A percentile compares a stretch with the other conserved stretches of the same genome.
phyloP scores from a whole-genome alignment of 2,113 vertebrate species.

The Stomatorhinus ivindoensis region DNA sequence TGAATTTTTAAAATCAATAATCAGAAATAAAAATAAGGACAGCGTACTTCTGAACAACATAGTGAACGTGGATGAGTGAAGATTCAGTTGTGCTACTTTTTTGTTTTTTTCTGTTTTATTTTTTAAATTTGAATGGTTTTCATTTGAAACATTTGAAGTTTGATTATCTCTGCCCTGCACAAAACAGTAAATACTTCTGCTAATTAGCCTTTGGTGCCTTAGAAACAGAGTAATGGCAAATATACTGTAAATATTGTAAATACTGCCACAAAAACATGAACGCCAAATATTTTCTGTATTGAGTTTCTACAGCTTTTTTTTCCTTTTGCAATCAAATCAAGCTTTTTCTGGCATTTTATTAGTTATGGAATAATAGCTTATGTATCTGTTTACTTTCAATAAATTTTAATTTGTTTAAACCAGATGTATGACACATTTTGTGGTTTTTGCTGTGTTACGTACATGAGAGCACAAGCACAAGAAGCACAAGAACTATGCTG shows the following conservation, averaged over 20 bases:
- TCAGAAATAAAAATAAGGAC: background rate
- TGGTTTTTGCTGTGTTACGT: background rate
- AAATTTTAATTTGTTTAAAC: conserved; percentile 75
- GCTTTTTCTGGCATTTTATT: conserved; percentile 74
- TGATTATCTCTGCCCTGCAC: conserved; percentile 57
- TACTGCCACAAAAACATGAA: conserved; percentile 70
- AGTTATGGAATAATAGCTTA: conserved; percentile 70
- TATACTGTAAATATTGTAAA: conserved; percentile 75
- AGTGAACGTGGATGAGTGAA: background rate
- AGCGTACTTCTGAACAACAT: background rate
- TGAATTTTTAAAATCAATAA: background rate
- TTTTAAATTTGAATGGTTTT: conserved; percentile 22
- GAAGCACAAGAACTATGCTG: background rate
- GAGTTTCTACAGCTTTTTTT: conserved; percentile 76
- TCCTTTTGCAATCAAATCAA: conserved; percentile 64
- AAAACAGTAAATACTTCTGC: conserved; percentile 57
- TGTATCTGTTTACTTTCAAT: conserved; percentile 83
- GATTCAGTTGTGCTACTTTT: background rate
- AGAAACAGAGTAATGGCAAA: conserved; percentile 65
- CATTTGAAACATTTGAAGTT: conserved; percentile 28
- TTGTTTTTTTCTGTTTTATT: background rate
- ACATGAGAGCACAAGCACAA: background rate
- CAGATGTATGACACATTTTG: background rate
- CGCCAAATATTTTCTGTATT: conserved; percentile 86
- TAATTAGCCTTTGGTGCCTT: conserved; percentile 81